Evolutionary conservation across 2,113 vertebrate genomes (phyloP), one percentile per base, ranked within the genome.

Genomic region (Manacus vitellinus): DNA sequence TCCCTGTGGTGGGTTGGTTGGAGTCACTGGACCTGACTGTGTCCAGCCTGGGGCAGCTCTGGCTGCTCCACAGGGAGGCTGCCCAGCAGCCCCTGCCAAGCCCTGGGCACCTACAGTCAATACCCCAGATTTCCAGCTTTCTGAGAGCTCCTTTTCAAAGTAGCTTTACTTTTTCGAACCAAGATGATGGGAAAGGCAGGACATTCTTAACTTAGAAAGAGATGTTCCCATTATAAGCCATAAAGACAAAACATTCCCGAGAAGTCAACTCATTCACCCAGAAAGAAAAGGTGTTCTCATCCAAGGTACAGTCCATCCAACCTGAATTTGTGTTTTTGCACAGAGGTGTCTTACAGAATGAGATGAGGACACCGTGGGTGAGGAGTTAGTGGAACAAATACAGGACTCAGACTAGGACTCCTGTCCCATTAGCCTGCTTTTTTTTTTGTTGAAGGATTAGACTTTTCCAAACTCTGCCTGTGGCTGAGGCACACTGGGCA

Each of bases 321-420:
- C 5, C 23, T 0, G 0, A 61, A 82, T 65, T 73, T 24, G 8
- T 49, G 12, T 12, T 62, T 71, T 72, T 2, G 1, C 41, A 30
- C 19, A 61, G 44, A 73, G 17, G 24, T 68, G 22, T 39, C 30
- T n/a, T 28, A 65, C 25, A 76, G 14, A 70, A 55, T 12, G 35
- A 62, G 39, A 49, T 30, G n/a, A 51, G 58, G 65, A 28, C 17
- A 14, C 6, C 3, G 0, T 4, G 39, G 27, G 24, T 27, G 22
- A 90, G 44, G 28, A 82, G 23, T 14, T 62, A 39, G 39, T 2
- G 2, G 18, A 31, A 66, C 5, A 83, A 68, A 52, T 16, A 27
- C 12, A 55, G 44, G 10, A 55, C 44, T 79, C n/a, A 37, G 51
- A 44, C 12, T 19, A 51, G 39, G 52, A 71, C 14, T 65, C 27